Evolutionary conservation across 2,113 vertebrate species (phyloP), one percentile per base, ranked within the genome.

Genomic region (Neodontobutis hainanensis): DNA sequence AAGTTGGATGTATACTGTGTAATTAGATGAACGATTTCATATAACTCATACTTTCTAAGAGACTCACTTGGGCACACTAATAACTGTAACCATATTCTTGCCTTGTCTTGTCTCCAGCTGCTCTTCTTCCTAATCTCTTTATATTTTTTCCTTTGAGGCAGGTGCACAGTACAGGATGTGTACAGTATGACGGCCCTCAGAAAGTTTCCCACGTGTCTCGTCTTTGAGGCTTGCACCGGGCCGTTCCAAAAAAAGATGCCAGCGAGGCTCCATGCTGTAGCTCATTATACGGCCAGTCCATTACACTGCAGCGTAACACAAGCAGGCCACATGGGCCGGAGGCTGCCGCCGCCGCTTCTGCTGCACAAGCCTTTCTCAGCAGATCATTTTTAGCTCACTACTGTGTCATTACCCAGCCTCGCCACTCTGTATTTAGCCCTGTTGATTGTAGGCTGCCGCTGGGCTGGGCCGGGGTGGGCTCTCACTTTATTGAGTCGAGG

Each of bases 301-400:
- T 79, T 72, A 73, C 77, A 81, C 79, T 80, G 65, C 75, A 77
- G 35, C 48, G 83, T 86, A 85, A 88, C 44, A 73, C 80, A 88
- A 88, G 75, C 77, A 77, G 67, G 82, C 70, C 80, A 68, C 77
- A 78, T 78, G 84, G 81, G 86, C 73, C 45, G 76, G 65, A 64
- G 73, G 71, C 70, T 55, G 80, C 32, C 73, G 77, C 85, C 19
- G 19, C 19, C 19, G 19, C 19, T 27, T 27, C 19, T 27, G 19
- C 19, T 27, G 19, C 19, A 27, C 19, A 27, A 81, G 56, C 80
- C 75, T 83, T 84, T 87, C 88, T 88, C 80, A 73, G 84, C 83
- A 85, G 86, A 88, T 85, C 92, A 92, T 93, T 93, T 92, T 90
- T 55, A 75, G 89, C 75, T 81, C 77, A 46, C 68, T 69, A 75